A percentile compares a stretch with the other conserved stretches of the same genome.
Conservation (phyloP, 2,888 invertebrate genomes). For the Phaedon cochleariae region DNA sequence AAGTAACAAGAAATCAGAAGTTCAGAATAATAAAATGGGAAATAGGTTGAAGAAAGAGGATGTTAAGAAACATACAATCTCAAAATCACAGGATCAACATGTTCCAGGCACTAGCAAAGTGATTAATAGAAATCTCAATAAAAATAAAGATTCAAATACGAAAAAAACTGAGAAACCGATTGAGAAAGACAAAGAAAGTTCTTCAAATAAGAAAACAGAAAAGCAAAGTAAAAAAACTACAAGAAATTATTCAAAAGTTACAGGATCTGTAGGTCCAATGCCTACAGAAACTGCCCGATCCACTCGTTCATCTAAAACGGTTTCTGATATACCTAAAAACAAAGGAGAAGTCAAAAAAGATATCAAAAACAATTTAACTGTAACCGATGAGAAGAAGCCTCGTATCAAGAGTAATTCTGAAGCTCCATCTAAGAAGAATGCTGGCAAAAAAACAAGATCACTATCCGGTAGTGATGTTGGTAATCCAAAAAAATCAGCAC, state of each 20-base stretch:
- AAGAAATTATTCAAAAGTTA: background rate
- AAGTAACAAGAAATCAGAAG: conserved; percentile 9
- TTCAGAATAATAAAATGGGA: background rate
- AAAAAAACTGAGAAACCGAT: background rate
- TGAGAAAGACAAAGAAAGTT: background rate
- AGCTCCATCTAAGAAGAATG: background rate
- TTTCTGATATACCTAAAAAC: background rate
- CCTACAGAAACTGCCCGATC: background rate
- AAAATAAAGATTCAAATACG: too few species aligned
- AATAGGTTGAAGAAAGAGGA: background rate
- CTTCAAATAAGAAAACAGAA: background rate
- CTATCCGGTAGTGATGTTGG: background rate
- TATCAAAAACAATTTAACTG: conserved; percentile 12
- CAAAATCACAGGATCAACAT: background rate
- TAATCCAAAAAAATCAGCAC: background rate
- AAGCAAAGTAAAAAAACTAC: background rate
- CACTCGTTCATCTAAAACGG: background rate
- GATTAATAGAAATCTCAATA: background rate
- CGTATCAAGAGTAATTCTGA: conserved; percentile 9
- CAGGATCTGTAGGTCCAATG: background rate
- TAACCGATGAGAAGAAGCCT: background rate
- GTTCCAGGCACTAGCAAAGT: background rate
- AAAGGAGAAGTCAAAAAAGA: conserved; percentile 21
- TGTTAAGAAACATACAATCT: background rate
- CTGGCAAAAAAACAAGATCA: background rate